Base-by-base conservation (phyloP, 1,140 invertebrate genomes). In the Polyergus mexicanus region DNA sequence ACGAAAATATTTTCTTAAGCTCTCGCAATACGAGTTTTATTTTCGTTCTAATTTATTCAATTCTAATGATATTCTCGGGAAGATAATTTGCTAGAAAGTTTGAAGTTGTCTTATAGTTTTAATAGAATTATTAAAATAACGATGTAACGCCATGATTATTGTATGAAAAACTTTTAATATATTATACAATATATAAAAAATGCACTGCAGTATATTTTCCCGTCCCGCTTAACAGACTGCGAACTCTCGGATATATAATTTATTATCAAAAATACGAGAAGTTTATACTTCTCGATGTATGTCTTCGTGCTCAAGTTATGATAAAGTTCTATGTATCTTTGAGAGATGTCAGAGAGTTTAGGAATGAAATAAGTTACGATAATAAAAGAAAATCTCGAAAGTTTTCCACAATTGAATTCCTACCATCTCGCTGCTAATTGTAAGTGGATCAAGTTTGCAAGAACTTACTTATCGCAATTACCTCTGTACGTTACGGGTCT, bases 301-400 rank as follows among this genome's bases (percentile, higher is more conserved):
- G 6, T 41, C 38, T 72, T 60, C 69, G 68, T 25, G 35, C 54
- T 72, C 68, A n/a, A 56, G n/a, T 62, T 60, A 25, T 38, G 11
- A 81, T 60, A 4, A 60, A 81, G 38, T 72, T 25, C 22, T 44
- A 41, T n/a, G 38, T n/a, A 13, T 44, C 25, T 74, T 83, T n/a
- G 38, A 44, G 13, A 8, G 6, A 58, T 13, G 51, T 81, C 51
- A 41, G 8, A 41, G 35, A 72, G 35, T 83, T 47, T 72, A 62
- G 68, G 8, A 60, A 60, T 72, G 68, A 72, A 41, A 74, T 83
- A 72, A 19, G 25, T 83, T 74, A 16, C 28, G 58, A 83, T 72
- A 47, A 83, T 83, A 83, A 83, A 47, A 83, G 74, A 83, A 83
- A 74, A 54, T 83, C 78, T 83, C 38, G 25, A 83, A 72, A 81